Conservation (phyloP, 2,113 vertebrate species). For the Phalacrocorax brasilianus region DNA sequence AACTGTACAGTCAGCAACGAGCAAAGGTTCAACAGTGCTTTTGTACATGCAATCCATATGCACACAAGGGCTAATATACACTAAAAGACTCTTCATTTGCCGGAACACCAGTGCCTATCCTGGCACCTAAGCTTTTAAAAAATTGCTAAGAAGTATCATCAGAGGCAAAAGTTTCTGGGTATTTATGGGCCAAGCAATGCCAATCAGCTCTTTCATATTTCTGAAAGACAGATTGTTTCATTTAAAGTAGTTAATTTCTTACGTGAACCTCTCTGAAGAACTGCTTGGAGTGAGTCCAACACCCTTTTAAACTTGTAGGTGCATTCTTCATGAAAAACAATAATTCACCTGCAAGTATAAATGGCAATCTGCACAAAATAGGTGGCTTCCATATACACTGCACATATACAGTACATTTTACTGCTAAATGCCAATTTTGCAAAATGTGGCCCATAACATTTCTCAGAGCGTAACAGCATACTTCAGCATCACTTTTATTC, state of each 20-base stretch:
- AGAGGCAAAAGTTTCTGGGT: background rate
- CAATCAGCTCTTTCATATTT: background rate
- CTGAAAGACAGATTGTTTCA: background rate
- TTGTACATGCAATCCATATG: background rate
- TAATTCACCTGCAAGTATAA: background rate
- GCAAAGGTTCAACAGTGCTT: background rate
- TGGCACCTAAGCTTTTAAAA: background rate
- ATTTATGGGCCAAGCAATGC: background rate
- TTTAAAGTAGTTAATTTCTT: background rate
- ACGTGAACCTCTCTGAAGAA: background rate
- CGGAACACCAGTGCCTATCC: background rate
- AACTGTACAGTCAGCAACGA: background rate
- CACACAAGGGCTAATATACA: background rate
- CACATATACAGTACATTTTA: background rate
- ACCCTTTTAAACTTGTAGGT: background rate
- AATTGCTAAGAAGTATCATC: background rate
- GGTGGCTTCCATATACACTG: background rate
- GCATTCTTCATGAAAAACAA: background rate
- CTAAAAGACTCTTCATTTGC: background rate
- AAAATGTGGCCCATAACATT: background rate
- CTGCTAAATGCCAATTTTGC: background rate
- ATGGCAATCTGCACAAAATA: background rate
- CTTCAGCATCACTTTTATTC: slow-evolving; percentile 29
- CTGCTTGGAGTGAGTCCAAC: background rate
- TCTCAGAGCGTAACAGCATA: slow-evolving; percentile 2